Evolutionary conservation across 2,797 vertebrate species (phyloP), one percentile per base, ranked within the genome.

Genomic region (Etheostoma perlongum): DNA sequence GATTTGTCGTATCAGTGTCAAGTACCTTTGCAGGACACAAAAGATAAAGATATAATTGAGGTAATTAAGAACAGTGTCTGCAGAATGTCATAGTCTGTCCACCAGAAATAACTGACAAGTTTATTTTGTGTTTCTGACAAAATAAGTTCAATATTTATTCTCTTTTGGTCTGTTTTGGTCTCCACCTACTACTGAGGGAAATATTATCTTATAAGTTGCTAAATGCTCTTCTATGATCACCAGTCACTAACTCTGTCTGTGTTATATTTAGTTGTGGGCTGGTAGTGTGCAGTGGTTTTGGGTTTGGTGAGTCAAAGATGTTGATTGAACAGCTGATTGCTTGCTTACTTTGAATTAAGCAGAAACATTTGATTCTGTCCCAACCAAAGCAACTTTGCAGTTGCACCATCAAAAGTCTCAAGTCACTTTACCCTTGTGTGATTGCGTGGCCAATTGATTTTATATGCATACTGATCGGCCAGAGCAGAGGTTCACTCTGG

Each of bases 361-460:
- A 48, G 67, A 36, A 48, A 21, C 72, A 19, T 55, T 83, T 75
- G 6, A 72, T 67, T 83, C 23, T 49, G 59, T 67, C 44, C 27
- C 12, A 47, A 78, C 25, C 13, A 16, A 18, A 53, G 42, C 18
- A 21, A 51, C 68, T 73, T 63, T 59, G 14, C 47, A 60, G 66
- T 14, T 46, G 67, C 54, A 65, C 57, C 78, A 60, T 68, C 66
- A 78, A 77, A 27, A 74, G 40, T 74, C 15, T 36, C 5, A 30
- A 6, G 30, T 30, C 1, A 12, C 46, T 66, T 85, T 48, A 55
- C 46, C 70, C 84, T 66, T 47, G 63, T 57, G 67, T 54, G 64
- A 78, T 80, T 63, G 64, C 58, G 61, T 0, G 2, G 42, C 23
- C 4, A 61, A 90, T 86, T 76, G 85, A 90, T 89, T 90, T 85